Percentiles rank a stretch among this genome's conserved stretches.
phyloP scores from a whole-genome alignment of 2,888 invertebrate species.

The Stenotaenia linearis region DNA sequence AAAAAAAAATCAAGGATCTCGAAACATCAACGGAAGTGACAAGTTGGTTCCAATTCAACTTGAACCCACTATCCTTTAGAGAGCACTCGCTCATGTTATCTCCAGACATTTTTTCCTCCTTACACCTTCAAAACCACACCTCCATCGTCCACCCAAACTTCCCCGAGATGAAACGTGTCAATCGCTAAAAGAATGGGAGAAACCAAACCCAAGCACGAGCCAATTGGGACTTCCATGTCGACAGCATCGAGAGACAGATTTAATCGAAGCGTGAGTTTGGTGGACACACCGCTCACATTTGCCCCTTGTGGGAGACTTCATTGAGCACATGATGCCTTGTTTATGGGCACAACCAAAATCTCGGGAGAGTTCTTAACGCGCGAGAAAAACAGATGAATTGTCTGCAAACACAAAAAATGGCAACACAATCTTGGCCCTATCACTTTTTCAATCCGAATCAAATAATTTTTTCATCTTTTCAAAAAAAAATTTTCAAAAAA shows the following conservation, averaged over 20 bases:
- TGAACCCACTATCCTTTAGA: background rate
- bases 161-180: background rate
- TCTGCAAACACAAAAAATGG: background rate
- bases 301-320: background rate
- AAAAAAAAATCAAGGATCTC: background rate
- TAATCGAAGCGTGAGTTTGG: slow-evolving; percentile 26
- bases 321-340: slow-evolving; percentile 20
- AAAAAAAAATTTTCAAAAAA: too few relatives aligned
- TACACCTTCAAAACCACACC: background rate
- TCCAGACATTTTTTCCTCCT: background rate
- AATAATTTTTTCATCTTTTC: too few relatives aligned
- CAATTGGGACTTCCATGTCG: slow-evolving; percentile 11
- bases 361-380: background rate
- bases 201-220: background rate
- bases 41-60: background rate
- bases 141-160: background rate
- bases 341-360: slow-evolving; percentile 16
- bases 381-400: background rate
- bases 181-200: background rate
- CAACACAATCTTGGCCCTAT: background rate
- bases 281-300: slow-evolving; percentile 21
- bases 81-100: background rate
- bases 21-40: slow-evolving; percentile 4
- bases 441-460: too few relatives aligned
- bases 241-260: slow-evolving; percentile 23